Base-by-base conservation (phyloP, 1,140 invertebrate species). In the Metaphire vulgaris region DNA sequence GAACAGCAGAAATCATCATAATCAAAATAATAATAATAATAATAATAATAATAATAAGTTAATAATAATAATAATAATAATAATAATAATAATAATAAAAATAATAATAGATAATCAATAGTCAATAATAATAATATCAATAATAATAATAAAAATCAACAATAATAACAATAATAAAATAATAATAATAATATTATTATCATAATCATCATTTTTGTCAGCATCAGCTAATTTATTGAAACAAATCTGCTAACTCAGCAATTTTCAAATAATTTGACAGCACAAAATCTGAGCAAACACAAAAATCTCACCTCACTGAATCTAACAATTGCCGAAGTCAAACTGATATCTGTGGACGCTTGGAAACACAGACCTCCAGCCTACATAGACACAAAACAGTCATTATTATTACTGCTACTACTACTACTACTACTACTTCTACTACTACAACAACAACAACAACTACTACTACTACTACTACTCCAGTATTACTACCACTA, bases 361-460 rank as follows among this genome's bases (percentile, higher is more conserved):
- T 34, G 69, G 73, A 83, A 80, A 75, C 83, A 83, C 41, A 81
- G 74, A 2, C 82, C 83, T 70, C 80, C 81, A 68, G 77, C 74
- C 82, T 83, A 73, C 56, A 82, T n/a, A n/a, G n/a, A n/a, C n/a
- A n/a, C n/a, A n/a, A n/a, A n/a, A n/a, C n/a, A n/a, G n/a, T n/a
- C n/a, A n/a, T n/a, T n/a, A n/a, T n/a, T n/a, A n/a, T n/a, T n/a
- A 80, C 15, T 75, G 56, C 70, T 14, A 74, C 56, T 72, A 33
- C n/a, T 68, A 65, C 15, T 16, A 21, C 16, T 29, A 16, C n/a
- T n/a, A n/a, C n/a, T n/a, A n/a, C n/a, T n/a, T n/a, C n/a, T n/a
- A n/a, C n/a, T n/a, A n/a, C n/a, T n/a, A n/a, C 15, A 65, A 65
- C 64, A 65, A n/a, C 15, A 65, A 65, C n/a, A 65, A n/a, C 64